Evolutionary conservation across 2,797 vertebrate species (phyloP), one percentile per base, ranked within the genome.

Genomic region (Argya squamiceps): DNA sequence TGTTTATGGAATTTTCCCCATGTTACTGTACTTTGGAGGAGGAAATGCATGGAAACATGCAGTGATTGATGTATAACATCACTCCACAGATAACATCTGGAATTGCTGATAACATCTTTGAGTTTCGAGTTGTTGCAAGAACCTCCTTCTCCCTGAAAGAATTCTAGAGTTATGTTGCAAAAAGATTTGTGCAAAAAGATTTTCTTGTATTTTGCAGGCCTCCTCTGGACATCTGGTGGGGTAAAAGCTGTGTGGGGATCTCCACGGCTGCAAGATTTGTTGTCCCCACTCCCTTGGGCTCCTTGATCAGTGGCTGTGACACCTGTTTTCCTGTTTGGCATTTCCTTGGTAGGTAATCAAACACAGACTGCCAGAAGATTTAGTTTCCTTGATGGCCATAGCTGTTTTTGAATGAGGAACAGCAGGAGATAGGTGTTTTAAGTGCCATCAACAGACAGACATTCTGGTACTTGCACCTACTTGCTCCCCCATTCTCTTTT

Each of bases 211-310:
- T 92, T 79, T 58, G 4, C 43, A 62, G 32, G 30, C 23, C 37
- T 64, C 7, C 21, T 83, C 14, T 69, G 71, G 49, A 58, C 2
- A 1, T 16, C 50, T 41, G 23, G 3, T n/a, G 46, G 10, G 6
- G 2, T 76, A 10, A 53, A 64, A 88, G 34, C 62, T 14, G 12
- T 3, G 3, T 10, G 26, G 12, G 13, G 27, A 21, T 77, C 85
- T 52, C 24, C 15, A 10, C 4, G 32, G 1, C 49, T 82, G 3
- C 43, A 34, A 43, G 37, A 41, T 52, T 53, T 56, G n/a, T 27
- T 50, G 36, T 81, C 20, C 11, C 6, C 26, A 4, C 21, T 44
- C 18, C 11, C 0, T 0, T 1, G 0, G 24, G 34, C 20, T 56
- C 29, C 56, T 74, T 41, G 4, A 3, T 70, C 26, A 30, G 24